Evolutionary conservation across 1,140 invertebrate genomes (phyloP).

Genomic region (Drosophila dunni): DNA sequence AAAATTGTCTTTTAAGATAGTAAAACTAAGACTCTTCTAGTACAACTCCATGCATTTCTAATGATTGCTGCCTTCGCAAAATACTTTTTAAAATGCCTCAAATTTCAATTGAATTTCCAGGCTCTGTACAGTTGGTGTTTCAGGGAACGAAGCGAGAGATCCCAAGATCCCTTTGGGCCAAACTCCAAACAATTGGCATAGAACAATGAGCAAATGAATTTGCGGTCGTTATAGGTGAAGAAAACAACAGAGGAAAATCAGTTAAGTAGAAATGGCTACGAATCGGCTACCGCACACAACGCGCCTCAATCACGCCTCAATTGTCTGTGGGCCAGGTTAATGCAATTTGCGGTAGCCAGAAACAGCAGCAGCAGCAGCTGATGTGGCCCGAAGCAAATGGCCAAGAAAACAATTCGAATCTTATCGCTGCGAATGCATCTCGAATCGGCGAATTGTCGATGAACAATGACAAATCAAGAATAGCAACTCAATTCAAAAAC

Average conservation of each 20-base stretch:
- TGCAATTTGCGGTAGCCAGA: slow-evolving; percentile 66
- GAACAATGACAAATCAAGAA: slow-evolving; percentile 37
- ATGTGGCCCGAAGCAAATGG: neutral
- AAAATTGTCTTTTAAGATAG: too few relatives aligned
- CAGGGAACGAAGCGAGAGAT: slow-evolving; percentile 10
- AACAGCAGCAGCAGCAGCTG: slow-evolving; percentile 52
- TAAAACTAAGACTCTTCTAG: too few relatives aligned
- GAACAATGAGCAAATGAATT: slow-evolving; percentile 45
- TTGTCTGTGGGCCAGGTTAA: slow-evolving; percentile 61
- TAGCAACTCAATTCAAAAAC: slow-evolving; percentile 56
- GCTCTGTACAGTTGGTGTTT: neutral
- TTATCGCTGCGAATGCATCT: slow-evolving; percentile 64
- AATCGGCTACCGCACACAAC: slow-evolving; percentile 64
- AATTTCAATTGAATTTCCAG: slow-evolving; percentile 10
- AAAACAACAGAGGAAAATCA: slow-evolving; percentile 2
- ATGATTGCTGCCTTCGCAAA: neutral
- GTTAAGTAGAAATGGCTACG: too few relatives aligned
- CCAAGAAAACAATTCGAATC: slow-evolving; percentile 13
- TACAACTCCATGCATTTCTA: too few relatives aligned
- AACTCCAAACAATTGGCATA: slow-evolving; percentile 36
- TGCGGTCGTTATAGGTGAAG: slow-evolving; percentile 51
- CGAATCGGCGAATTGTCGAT: slow-evolving; percentile 57
- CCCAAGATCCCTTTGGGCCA: slow-evolving; percentile 4
- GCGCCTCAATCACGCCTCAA: slow-evolving; percentile 76
- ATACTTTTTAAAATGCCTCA: neutral